A percentile compares a stretch with the other conserved stretches of the same genome.
These are phyloP conservation scores for Dinocampus coccinellae DNA, from an alignment of 2,888 invertebrate genomes.

Conservation along the genomic window DNA sequence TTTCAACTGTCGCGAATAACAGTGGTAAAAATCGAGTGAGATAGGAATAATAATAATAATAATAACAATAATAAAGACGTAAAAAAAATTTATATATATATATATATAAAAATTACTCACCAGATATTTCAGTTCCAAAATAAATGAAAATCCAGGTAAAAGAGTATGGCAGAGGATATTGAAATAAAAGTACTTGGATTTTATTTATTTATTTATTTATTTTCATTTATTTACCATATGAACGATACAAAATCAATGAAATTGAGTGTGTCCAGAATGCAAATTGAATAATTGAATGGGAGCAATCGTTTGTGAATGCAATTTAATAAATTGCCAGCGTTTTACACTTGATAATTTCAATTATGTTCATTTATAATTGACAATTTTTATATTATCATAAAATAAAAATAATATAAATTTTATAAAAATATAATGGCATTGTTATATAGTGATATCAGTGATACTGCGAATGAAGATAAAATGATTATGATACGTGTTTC, in stretches of 20 bases:
- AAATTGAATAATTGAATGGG: conserved; percentile 19
- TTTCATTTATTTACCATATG: no score
- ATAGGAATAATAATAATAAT: no score
- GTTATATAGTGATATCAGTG: no score
- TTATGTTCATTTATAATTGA: background rate
- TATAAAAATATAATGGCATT: no score
- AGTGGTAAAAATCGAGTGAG: conserved; percentile 4
- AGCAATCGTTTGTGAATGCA: conserved; percentile 14
- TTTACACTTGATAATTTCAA: background rate
- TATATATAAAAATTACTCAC: conserved; percentile 4
- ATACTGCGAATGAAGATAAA: no score
- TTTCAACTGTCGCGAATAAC: background rate
- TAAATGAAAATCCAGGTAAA: background rate
- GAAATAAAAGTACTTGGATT: background rate
- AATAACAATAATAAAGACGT: no score
- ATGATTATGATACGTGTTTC: no score
- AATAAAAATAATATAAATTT: background rate
- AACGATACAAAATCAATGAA: conserved; percentile 7
- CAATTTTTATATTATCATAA: background rate
- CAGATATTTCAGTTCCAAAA: conserved; percentile 10
- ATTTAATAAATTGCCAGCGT: background rate
- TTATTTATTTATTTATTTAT: background rate
- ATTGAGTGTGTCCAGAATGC: conserved; percentile 12
- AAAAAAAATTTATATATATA: background rate
- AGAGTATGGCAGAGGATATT: background rate